Conservation (phyloP, 2,888 invertebrate species). For the Nebria brevicollis region DNA sequence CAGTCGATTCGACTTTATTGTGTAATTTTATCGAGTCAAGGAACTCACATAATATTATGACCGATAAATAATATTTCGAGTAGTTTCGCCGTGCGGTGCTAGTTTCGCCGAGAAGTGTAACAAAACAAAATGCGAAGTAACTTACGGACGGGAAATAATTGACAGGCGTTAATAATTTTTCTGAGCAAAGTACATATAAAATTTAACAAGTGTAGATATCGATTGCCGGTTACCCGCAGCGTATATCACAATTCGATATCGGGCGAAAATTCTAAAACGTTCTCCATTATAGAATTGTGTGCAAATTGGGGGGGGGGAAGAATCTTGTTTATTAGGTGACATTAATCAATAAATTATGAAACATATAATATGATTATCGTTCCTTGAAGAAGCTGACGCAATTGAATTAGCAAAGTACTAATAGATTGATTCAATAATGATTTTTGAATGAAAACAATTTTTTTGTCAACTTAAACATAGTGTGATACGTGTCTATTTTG, state of each 20-base stretch:
- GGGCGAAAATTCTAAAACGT: too few species aligned
- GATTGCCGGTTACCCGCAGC: too few species aligned
- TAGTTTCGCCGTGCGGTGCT: not conserved
- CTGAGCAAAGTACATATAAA: too few species aligned
- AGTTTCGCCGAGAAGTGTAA: not conserved
- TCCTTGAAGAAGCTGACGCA: not conserved
- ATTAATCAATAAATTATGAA: not conserved
- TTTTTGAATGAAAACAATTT: not conserved
- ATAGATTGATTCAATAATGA: not conserved
- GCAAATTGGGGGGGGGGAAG: too few species aligned
- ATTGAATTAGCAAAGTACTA: not conserved
- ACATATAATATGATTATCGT: not conserved
- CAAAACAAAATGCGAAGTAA: too few species aligned
- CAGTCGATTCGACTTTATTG: not conserved
- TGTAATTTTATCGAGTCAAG: not conserved
- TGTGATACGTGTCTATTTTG: not conserved
- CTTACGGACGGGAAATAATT: too few species aligned
- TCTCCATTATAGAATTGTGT: too few species aligned
- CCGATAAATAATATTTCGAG: not conserved
- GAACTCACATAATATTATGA: not conserved
- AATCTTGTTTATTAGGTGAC: too few species aligned
- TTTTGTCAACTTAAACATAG: too few species aligned
- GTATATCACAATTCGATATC: too few species aligned
- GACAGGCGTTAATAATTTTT: too few species aligned
- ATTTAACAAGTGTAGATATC: too few species aligned